A percentile compares a stretch with the other conserved stretches of the same genome.
phyloP scores from a whole-genome alignment of 2,888 invertebrate species.

The Netelia fuscicornis region DNA sequence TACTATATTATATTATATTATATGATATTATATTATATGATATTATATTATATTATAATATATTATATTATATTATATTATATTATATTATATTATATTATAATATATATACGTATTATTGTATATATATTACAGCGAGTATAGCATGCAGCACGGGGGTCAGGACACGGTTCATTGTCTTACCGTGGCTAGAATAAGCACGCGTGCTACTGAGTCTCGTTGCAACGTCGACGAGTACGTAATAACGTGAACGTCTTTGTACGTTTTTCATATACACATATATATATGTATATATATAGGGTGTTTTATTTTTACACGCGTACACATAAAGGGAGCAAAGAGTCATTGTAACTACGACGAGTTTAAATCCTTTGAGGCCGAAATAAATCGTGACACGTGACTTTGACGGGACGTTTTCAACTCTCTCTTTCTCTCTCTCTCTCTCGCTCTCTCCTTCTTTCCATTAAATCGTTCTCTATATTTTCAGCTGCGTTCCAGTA shows the following conservation, averaged over 20 bases:
- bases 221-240: slow-evolving; percentile 31
- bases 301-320: background rate
- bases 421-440: slow-evolving; percentile 4
- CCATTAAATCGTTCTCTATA: background rate
- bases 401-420: slow-evolving; percentile 48
- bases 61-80: no score
- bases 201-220: slow-evolving; percentile 20
- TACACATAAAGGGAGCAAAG: slow-evolving; percentile 11
- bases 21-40: no score
- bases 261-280: background rate
- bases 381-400: slow-evolving; percentile 59
- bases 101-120: background rate
- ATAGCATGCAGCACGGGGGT: slow-evolving; percentile 2
- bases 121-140: background rate
- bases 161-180: slow-evolving; percentile 56
- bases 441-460: slow-evolving; percentile 17
- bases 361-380: slow-evolving; percentile 57
- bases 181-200: slow-evolving; percentile 41
- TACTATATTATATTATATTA: no score
- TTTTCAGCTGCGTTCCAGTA: slow-evolving; percentile 23
- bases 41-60: background rate
- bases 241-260: slow-evolving; percentile 44
- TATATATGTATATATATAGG: slow-evolving; percentile 7
- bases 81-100: no score
- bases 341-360: slow-evolving; percentile 39